A percentile compares a stretch with the other conserved stretches of the same genome.
Evolutionary conservation across 2,113 vertebrate genomes (phyloP).

Genomic region (Antechinus stuartii): DNA sequence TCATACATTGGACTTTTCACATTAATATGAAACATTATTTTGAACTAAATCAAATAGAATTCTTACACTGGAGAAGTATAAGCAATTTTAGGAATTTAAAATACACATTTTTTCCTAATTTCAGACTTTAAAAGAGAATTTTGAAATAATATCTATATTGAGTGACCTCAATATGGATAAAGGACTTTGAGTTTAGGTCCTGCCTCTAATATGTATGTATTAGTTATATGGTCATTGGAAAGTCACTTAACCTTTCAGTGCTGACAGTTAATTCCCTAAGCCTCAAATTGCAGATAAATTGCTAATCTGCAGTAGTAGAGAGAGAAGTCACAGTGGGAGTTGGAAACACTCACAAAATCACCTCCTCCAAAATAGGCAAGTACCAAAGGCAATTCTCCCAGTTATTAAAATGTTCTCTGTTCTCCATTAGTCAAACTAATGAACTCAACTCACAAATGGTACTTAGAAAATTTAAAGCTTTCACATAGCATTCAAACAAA

Average conservation of each 20-base stretch:
- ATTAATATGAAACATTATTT: constrained; percentile 32
- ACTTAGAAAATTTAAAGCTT: constrained; percentile 82
- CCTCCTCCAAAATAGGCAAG: neutral
- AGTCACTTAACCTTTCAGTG: neutral
- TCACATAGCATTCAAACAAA: constrained; percentile 80
- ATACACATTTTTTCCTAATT: constrained; percentile 77
- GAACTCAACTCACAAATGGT: constrained; percentile 78
- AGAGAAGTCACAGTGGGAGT: neutral
- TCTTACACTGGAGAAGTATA: constrained; percentile 68
- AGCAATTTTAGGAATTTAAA: constrained; percentile 82
- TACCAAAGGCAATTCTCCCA: constrained; percentile 81
- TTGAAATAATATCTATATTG: constrained; percentile 77
- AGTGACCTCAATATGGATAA: neutral
- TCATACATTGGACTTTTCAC: constrained; percentile 48
- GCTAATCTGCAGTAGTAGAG: neutral
- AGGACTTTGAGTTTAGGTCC: neutral
- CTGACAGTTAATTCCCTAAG: neutral
- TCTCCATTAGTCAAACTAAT: constrained; percentile 83
- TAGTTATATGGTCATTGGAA: neutral
- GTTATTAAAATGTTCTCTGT: constrained; percentile 81
- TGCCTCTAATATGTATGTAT: neutral
- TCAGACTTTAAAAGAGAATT: constrained; percentile 80
- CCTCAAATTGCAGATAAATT: neutral
- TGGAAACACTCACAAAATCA: neutral
- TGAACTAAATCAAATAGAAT: constrained; percentile 78